Evolutionary conservation across 2,797 vertebrate genomes (phyloP), one percentile per base, ranked within the genome.

Genomic region (Rhincodon typus): DNA sequence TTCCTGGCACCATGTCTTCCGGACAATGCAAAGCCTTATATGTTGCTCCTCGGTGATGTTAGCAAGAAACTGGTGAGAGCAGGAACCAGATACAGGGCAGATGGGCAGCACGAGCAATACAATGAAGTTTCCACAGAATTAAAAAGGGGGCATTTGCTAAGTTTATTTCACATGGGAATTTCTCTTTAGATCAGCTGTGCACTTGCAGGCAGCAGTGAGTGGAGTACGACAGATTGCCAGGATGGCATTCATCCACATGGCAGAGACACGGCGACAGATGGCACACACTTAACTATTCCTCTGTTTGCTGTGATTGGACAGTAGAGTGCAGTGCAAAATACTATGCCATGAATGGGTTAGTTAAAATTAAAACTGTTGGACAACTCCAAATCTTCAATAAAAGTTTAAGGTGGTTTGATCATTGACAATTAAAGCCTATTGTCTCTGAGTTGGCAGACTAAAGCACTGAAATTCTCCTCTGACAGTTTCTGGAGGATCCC

Each of bases 131-230:
- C 34, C 19, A 19, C 34, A n/a, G 17, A 19, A 7, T 4, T 19
- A n/a, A 34, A 62, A 57, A 62, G 30, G 10, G 87, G 57, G 57
- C n/a, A 21, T 57, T 19, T n/a, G 57, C 88, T 91, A 53, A 91
- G 88, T 21, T 34, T 66, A 91, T 62, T 91, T 91, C 88, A 66
- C 88, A 91, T n/a, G 88, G 30, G 53, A 88, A 27, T 34, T 57
- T 53, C 53, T 34, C 53, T 90, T 90, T 90, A 91, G 66, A 91
- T 91, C 53, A 62, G 86, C 88, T 91, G 88, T 91, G 88, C 88
- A 91, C 53, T 91, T 91, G 30, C 88, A 91, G 88, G 88, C 88
- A 62, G 30, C 57, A 91, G 53, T 91, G 88, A 91, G 17, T 91
- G 88, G 34, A 62, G 53, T n/a, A n/a, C 57, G 30, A 66, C 27